Percentiles rank a stretch among this genome's conserved stretches.
These are phyloP conservation scores for Drosophila borealis DNA, from an alignment of 2,888 invertebrate genomes.

Conservation along the genomic window DNA sequence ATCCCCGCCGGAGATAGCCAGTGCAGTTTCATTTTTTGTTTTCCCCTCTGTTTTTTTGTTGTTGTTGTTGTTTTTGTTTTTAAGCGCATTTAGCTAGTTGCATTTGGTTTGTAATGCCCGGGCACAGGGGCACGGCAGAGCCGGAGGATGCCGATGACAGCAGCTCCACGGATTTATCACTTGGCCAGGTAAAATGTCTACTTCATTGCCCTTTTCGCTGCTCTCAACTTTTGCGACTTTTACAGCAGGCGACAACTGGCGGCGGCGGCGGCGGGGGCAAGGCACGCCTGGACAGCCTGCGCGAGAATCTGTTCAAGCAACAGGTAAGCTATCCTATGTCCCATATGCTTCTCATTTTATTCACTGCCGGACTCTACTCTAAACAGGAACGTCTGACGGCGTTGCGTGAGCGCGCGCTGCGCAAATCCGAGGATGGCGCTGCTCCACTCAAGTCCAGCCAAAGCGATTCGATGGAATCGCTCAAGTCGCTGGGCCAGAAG, in stretches of 20 bases:
- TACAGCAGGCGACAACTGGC: constrained; percentile 3
- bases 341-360: not conserved
- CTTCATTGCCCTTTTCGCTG: not conserved
- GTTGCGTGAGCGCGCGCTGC: constrained; percentile 59
- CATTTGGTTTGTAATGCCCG: constrained; percentile 34
- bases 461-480: constrained; percentile 64
- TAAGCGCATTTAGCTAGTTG: constrained; percentile 40
- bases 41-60: constrained; percentile 6
- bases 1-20: constrained; percentile 64
- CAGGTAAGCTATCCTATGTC: constrained; percentile 46
- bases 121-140: constrained; percentile 26
- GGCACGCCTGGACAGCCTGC: constrained; percentile 59
- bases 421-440: constrained; percentile 45
- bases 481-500: constrained; percentile 52
- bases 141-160: constrained; percentile 49
- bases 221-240: not conserved
- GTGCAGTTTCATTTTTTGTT: constrained; percentile 36
- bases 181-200: constrained; percentile 44
- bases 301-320: constrained; percentile 65
- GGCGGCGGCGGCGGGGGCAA: constrained; percentile 38
- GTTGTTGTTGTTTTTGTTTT: constrained; percentile 5
- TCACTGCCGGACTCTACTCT: not conserved
- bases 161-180: constrained; percentile 52
- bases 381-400: constrained; percentile 61
- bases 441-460: constrained; percentile 31